phyloP scores from a whole-genome alignment of 2,113 vertebrate genomes.

The Hydrochoerus hydrochaeris region DNA sequence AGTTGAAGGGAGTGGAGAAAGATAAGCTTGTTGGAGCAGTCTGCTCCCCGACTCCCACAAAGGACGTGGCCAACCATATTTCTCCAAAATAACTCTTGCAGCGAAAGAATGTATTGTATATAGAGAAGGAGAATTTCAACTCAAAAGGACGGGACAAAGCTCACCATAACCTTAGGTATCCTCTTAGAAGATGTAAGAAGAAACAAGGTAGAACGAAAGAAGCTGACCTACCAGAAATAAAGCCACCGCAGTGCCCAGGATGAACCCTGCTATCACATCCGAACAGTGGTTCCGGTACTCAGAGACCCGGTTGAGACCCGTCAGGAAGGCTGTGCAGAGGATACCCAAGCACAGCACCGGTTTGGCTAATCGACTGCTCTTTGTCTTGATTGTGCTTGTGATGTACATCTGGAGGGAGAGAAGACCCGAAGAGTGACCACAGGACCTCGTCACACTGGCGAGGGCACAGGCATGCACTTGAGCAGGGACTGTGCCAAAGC shows the following conservation, averaged over 20 bases:
- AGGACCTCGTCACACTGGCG: rapidly evolving
- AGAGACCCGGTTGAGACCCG: constrained; percentile 96
- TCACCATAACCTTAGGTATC: not conserved
- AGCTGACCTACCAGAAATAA: constrained; percentile 93
- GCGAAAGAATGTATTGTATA: not conserved
- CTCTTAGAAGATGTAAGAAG: not conserved
- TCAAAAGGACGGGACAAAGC: not conserved
- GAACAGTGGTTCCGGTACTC: constrained; percentile 99
- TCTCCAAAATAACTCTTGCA: not conserved
- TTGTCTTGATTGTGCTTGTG: constrained; percentile 99
- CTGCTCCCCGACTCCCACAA: not conserved
- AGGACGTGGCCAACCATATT: not conserved
- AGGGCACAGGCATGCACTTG: rapidly evolving
- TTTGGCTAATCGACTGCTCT: constrained; percentile 98
- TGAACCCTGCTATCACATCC: constrained; percentile 96
- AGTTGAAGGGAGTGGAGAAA: not conserved
- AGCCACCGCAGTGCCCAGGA: constrained; percentile 94
- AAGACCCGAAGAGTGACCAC: not conserved
- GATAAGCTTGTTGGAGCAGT: not conserved
- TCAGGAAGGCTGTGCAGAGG: constrained; percentile 96
- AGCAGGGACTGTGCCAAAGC: not conserved
- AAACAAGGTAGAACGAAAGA: not conserved
- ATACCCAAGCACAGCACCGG: constrained; percentile 96
- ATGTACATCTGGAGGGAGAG: constrained; percentile 95
- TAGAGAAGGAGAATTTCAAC: not conserved